These are phyloP conservation scores for Morphnarchus princeps DNA, from an alignment of 2,113 vertebrate species.

Conservation along the genomic window DNA sequence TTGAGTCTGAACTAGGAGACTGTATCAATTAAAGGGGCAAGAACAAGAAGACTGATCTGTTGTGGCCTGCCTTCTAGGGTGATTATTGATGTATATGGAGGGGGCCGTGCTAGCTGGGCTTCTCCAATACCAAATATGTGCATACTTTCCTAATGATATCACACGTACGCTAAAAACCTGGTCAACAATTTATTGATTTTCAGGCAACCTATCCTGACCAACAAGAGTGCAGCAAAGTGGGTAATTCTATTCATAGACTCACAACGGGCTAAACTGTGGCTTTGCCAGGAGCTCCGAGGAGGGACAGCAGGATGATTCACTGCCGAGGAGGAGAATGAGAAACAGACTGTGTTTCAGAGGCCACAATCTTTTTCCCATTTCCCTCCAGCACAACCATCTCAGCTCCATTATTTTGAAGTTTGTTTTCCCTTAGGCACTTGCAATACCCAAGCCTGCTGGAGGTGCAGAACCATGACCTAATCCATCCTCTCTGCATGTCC, in stretches of 20 bases:
- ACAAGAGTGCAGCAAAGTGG: background rate
- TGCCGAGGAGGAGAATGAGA: background rate
- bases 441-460: background rate
- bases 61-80: background rate
- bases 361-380: background rate
- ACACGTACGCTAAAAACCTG: background rate
- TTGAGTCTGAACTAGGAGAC: background rate
- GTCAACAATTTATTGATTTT: background rate
- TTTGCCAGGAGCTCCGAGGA: background rate
- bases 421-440: background rate
- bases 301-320: background rate
- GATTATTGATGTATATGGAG: background rate
- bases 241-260: background rate
- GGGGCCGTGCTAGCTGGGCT: fast-evolving
- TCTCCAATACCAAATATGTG: background rate
- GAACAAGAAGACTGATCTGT: background rate
- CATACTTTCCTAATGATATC: background rate
- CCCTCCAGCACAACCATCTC: background rate
- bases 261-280: background rate
- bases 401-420: background rate
- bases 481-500: background rate
- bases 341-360: background rate
- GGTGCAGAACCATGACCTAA: background rate
- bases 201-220: background rate
- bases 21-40: background rate